Conservation (phyloP, 2,888 invertebrate genomes). For the Atherix ibis region DNA sequence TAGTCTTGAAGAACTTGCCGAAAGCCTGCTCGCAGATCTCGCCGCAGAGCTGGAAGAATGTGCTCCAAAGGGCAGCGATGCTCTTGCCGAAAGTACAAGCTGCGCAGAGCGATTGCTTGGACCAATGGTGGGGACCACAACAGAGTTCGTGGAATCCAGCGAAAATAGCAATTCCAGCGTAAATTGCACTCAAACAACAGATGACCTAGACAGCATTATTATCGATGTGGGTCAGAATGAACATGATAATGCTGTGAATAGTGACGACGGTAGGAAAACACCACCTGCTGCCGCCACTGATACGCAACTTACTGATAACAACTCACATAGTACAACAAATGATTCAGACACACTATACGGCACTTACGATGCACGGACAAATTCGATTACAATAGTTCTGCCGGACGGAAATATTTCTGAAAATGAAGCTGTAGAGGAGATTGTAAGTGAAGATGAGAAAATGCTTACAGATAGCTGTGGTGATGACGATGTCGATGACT, state of each 20-base stretch:
- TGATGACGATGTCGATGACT: constrained; percentile 18
- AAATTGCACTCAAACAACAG: too few relatives aligned
- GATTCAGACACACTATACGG: constrained; percentile 48
- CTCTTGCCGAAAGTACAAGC: constrained; percentile 38
- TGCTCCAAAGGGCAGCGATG: constrained; percentile 44
- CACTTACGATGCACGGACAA: constrained; percentile 53
- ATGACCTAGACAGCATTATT: too few relatives aligned
- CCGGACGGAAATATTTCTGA: constrained; percentile 40
- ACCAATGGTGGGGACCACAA: constrained; percentile 76
- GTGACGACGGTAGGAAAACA: constrained; percentile 6
- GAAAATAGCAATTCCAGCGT: constrained; percentile 14
- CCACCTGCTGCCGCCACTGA: constrained; percentile 5
- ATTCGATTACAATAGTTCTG: constrained; percentile 57
- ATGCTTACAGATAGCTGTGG: constrained; percentile 5
- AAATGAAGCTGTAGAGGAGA: constrained; percentile 33
- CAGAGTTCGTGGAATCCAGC: constrained; percentile 75
- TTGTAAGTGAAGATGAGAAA: constrained; percentile 30
- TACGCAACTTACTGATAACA: too few relatives aligned
- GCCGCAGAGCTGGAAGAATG: constrained; percentile 46
- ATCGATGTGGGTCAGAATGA: constrained; percentile 1
- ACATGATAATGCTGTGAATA: constrained; percentile 14
- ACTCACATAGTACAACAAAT: too few relatives aligned
- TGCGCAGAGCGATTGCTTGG: constrained; percentile 35
- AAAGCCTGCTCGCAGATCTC: constrained; percentile 67
- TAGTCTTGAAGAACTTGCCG: constrained; percentile 66